Percentiles rank a stretch among this genome's conserved stretches.
Conservation (phyloP, 2,113 vertebrate genomes). For the Salminus brasiliensis region DNA sequence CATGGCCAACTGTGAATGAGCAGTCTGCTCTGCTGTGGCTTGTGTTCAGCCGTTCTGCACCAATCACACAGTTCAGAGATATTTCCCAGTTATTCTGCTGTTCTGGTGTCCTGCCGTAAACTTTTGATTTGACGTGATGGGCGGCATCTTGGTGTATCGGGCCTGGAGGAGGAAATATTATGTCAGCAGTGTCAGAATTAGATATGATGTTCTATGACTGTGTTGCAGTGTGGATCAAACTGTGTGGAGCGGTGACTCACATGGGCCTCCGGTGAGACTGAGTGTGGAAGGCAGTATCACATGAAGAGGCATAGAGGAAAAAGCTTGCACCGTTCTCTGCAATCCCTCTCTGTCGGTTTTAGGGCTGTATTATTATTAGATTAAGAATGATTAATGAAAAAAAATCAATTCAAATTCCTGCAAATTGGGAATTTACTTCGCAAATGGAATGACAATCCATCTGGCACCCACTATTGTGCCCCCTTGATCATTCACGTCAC, state of each 20-base stretch:
- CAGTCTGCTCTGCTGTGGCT: neutral
- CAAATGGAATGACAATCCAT: too few relatives aligned
- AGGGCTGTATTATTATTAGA: neutral
- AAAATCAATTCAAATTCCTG: too few relatives aligned
- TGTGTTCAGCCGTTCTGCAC: neutral
- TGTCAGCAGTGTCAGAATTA: conserved; percentile 28
- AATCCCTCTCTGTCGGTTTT: neutral
- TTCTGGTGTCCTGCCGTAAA: neutral
- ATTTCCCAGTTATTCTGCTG: neutral
- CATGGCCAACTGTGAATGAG: conserved; percentile 6
- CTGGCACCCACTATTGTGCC: too few relatives aligned
- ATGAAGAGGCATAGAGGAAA: neutral
- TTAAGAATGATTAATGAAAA: too few relatives aligned
- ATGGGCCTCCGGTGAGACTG: neutral
- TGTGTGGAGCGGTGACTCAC: conserved; percentile 24
- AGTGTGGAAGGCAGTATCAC: neutral
- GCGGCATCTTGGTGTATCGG: neutral
- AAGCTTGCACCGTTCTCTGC: neutral
- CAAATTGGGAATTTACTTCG: too few relatives aligned
- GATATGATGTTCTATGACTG: conserved; percentile 25
- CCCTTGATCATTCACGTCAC: too few relatives aligned
- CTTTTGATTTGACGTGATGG: conserved; percentile 2
- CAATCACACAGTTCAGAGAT: neutral
- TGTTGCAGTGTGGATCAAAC: conserved; percentile 1
- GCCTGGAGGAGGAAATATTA: conserved; percentile 18